These are phyloP conservation scores for Hozukius guyotensis DNA, from an alignment of 2,797 vertebrate species.

Conservation along the genomic window DNA sequence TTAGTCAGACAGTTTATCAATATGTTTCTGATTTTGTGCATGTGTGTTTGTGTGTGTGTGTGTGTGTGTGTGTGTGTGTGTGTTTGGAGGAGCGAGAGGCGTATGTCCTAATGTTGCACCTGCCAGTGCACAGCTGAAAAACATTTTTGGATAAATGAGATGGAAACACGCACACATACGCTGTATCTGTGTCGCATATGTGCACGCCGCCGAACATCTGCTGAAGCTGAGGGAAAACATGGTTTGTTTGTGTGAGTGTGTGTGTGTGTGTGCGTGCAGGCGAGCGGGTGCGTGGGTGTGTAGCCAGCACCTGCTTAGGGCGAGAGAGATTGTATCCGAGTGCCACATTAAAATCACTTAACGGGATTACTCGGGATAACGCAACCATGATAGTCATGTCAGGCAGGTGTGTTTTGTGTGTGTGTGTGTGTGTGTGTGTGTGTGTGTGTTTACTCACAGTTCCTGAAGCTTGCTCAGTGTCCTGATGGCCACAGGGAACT, in stretches of 20 bases:
- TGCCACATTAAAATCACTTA: conserved; percentile 84
- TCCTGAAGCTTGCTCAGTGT: conserved; percentile 94
- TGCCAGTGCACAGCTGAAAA: conserved; percentile 80
- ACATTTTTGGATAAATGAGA: conserved; percentile 82
- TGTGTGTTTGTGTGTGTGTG: background rate
- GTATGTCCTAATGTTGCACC: conserved; percentile 76
- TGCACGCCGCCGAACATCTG: conserved; percentile 79
- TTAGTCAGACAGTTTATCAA: conserved; percentile 42
- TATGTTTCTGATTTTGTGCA: conserved; percentile 49
- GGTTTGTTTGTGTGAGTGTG: conserved; percentile 34
- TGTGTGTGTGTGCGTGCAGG: conserved; percentile 56
- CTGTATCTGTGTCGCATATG: conserved; percentile 76
- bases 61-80: conserved; percentile 15
- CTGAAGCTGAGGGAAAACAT: conserved; percentile 69
- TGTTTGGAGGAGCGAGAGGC: conserved; percentile 39
- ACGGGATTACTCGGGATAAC: conserved; percentile 81
- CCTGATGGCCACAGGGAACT: conserved; percentile 93
- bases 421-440: conserved; percentile 63
- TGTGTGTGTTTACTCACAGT: conserved; percentile 85
- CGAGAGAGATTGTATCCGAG: conserved; percentile 83
- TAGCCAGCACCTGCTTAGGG: conserved; percentile 82
- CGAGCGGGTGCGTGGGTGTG: conserved; percentile 70
- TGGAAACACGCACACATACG: conserved; percentile 74
- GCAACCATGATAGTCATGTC: conserved; percentile 77
- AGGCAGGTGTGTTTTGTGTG: conserved; percentile 71